phyloP scores from a whole-genome alignment of 1,140 invertebrate species.

The Listronotus oregonensis region DNA sequence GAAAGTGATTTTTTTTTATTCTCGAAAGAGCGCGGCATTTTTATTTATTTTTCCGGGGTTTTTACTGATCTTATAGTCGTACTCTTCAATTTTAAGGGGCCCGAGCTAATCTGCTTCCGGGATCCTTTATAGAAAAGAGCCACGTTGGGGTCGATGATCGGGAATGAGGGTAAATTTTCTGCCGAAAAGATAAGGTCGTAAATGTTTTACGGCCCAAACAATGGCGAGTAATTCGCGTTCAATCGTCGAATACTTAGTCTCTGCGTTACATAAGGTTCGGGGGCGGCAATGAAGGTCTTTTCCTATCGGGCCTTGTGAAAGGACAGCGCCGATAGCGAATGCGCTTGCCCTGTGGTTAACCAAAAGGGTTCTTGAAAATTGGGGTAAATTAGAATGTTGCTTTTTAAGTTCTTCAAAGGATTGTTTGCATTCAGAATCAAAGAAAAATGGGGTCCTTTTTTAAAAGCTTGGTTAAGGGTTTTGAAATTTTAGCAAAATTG shows the following conservation, averaged over 20 bases:
- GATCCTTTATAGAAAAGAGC: slow-evolving; percentile 31
- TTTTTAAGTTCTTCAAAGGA: slow-evolving; percentile 39
- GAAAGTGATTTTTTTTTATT: slow-evolving; percentile 36
- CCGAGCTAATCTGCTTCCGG: slow-evolving; percentile 20
- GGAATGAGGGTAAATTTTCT: too few relatives aligned
- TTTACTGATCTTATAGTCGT: slow-evolving; percentile 25
- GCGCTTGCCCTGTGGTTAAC: slow-evolving; percentile 52
- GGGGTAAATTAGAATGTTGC: slow-evolving; percentile 40
- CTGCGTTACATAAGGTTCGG: slow-evolving; percentile 47
- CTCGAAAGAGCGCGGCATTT: slow-evolving; percentile 33
- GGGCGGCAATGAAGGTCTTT: slow-evolving; percentile 48
- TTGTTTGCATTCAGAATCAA: too few relatives aligned
- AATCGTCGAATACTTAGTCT: slow-evolving; percentile 44
- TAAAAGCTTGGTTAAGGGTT: too few relatives aligned
- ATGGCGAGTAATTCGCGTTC: too few relatives aligned
- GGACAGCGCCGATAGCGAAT: slow-evolving; percentile 46
- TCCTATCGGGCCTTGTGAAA: too few relatives aligned
- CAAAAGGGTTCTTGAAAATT: slow-evolving; percentile 51
- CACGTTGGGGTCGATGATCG: slow-evolving; percentile 26
- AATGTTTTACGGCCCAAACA: too few relatives aligned
- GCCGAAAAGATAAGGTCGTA: too few relatives aligned
- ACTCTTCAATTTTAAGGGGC: slow-evolving; percentile 32
- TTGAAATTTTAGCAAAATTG: too few relatives aligned
- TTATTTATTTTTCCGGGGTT: slow-evolving; percentile 30
- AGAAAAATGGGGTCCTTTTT: too few relatives aligned